A percentile compares a stretch with the other conserved stretches of the same genome.
Conservation (phyloP, 2,113 vertebrate genomes). For the Macquaria australasica region DNA sequence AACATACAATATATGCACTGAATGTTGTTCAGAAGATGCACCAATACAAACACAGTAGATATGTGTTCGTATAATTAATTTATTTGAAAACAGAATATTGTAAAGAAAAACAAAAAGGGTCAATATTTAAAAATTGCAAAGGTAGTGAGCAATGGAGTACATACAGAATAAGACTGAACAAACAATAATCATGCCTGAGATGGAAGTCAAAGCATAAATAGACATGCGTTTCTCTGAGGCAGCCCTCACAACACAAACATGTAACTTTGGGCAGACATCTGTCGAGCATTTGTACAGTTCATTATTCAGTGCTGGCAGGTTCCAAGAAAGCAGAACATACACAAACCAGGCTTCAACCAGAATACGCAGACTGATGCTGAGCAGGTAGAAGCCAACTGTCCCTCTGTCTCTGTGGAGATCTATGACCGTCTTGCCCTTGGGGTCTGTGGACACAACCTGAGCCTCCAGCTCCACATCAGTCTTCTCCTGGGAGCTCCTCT, state of each 20-base stretch:
- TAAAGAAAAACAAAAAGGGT: neutral
- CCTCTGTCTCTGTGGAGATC: slow-evolving; percentile 73
- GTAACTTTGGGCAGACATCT: slow-evolving; percentile 22
- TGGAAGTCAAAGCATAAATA: slow-evolving; percentile 66
- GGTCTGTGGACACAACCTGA: neutral
- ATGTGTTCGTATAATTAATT: neutral
- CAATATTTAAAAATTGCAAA: slow-evolving; percentile 38
- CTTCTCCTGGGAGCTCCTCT: slow-evolving; percentile 42
- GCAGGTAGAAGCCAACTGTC: slow-evolving; percentile 70
- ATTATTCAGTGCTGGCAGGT: slow-evolving; percentile 64
- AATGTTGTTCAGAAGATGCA: neutral
- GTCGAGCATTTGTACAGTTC: neutral
- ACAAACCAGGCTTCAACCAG: slow-evolving; percentile 73
- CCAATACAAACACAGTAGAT: neutral
- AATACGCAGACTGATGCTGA: slow-evolving; percentile 67
- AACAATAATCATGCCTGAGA: slow-evolving; percentile 60
- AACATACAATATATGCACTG: neutral
- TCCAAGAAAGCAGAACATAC: slow-evolving; percentile 62
- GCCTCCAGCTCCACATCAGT: slow-evolving; percentile 34
- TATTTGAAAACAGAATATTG: neutral
- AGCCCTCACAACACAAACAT: slow-evolving; percentile 24
- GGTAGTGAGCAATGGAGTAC: slow-evolving; percentile 63
- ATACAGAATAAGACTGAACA: slow-evolving; percentile 62
- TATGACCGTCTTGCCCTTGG: slow-evolving; percentile 30
- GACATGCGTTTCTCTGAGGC: slow-evolving; percentile 77